phyloP scores from a whole-genome alignment of 2,113 vertebrate genomes.

The Meles meles region DNA sequence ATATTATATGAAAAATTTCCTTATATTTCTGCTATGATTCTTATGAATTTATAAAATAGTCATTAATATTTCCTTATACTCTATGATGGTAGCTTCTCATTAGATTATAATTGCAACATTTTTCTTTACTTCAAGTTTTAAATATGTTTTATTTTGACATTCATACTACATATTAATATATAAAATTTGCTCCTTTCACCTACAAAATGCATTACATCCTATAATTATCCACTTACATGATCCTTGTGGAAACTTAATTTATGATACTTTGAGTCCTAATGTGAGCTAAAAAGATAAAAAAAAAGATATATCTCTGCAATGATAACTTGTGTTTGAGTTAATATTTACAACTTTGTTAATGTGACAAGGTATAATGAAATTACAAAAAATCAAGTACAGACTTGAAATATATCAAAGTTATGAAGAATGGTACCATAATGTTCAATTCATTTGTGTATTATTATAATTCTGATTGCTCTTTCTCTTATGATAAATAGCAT shows the following conservation, averaged over 20 bases:
- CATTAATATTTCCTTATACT: neutral
- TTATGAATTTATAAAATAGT: neutral
- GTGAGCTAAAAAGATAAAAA: neutral
- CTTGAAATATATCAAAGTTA: neutral
- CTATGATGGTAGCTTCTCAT: neutral
- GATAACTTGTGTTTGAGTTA: neutral
- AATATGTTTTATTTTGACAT: neutral
- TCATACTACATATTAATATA: neutral
- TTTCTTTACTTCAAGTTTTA: neutral
- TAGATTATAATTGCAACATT: neutral
- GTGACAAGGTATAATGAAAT: neutral
- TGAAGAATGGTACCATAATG: neutral
- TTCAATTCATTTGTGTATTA: neutral
- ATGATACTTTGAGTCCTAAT: neutral
- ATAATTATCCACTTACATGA: neutral
- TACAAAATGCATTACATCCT: neutral
- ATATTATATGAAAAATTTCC: neutral
- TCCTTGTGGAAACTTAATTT: neutral
- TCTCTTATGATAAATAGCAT: constrained; percentile 57
- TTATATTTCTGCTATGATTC: neutral
- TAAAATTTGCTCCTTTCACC: neutral
- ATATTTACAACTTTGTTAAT: neutral
- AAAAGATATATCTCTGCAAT: neutral
- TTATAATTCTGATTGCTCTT: neutral
- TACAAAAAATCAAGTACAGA: neutral